Conservation (phyloP, 2,113 vertebrate genomes). For the Proteles cristata region DNA sequence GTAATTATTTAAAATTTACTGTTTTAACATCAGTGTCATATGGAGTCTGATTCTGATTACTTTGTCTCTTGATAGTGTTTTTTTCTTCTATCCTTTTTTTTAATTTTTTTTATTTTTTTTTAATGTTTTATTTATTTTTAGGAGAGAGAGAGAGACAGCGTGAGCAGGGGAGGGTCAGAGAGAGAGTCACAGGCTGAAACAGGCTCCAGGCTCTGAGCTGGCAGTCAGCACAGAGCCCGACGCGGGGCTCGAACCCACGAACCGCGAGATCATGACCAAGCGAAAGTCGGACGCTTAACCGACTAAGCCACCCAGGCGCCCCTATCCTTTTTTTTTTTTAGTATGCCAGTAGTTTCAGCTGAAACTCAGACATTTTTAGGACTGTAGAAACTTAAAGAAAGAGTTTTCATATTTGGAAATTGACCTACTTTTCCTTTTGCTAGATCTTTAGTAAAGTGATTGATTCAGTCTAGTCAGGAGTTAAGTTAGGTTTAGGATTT, state of each 20-base stretch:
- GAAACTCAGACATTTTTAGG: not conserved
- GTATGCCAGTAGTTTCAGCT: not conserved
- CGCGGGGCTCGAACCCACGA: too few relatives aligned
- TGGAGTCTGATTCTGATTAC: not conserved
- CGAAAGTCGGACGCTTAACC: too few relatives aligned
- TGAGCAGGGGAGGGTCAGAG: too few relatives aligned
- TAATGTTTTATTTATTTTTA: too few relatives aligned
- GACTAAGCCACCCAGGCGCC: too few relatives aligned
- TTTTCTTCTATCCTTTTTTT: not conserved
- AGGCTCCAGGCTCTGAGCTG: too few relatives aligned
- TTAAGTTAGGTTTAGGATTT: not conserved
- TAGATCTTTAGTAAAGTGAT: not conserved
- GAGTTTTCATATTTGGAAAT: not conserved
- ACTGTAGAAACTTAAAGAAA: not conserved
- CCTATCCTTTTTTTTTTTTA: not conserved
- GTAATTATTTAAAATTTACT: not conserved
- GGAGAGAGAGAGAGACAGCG: too few relatives aligned
- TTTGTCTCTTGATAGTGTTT: not conserved
- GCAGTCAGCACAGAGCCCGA: too few relatives aligned
- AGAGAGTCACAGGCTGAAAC: too few relatives aligned
- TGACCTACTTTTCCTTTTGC: not conserved
- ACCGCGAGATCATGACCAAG: too few relatives aligned
- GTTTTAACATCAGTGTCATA: not conserved
- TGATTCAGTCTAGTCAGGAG: not conserved
- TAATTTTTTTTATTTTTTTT: too few relatives aligned